Evolutionary conservation across 2,888 invertebrate genomes (phyloP).

Genomic region (Laspeyria flexula): DNA sequence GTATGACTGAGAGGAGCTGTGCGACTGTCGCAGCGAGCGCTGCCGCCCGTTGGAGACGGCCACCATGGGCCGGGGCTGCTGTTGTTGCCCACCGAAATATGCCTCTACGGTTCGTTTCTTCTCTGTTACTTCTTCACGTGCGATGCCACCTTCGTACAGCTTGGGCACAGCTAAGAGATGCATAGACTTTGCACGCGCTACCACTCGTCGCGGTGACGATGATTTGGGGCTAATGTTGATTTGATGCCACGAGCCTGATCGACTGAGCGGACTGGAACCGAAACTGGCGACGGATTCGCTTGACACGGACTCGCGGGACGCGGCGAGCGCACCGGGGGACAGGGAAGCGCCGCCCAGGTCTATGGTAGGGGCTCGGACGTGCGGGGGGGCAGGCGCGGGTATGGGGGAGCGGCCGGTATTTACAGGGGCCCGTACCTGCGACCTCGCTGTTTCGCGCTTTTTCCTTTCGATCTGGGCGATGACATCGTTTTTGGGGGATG

Average conservation of each 20-base stretch:
- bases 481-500: conserved; percentile 65
- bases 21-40: conserved; percentile 71
- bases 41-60: conserved; percentile 9
- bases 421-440: conserved; percentile 69
- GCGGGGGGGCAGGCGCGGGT: conserved; percentile 63
- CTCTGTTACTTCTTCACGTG: conserved; percentile 88
- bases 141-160: conserved; percentile 92
- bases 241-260: conserved; percentile 94
- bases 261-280: conserved; percentile 68
- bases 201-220: conserved; percentile 73
- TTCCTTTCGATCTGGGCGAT: conserved; percentile 60
- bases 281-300: conserved; percentile 65
- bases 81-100: conserved; percentile 85
- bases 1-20: conserved; percentile 55
- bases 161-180: conserved; percentile 91
- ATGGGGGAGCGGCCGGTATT: conserved; percentile 60
- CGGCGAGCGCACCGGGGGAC: conserved; percentile 57
- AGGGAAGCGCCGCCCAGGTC: conserved; percentile 53
- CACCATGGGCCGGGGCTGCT: conserved; percentile 53
- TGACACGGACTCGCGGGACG: conserved; percentile 72
- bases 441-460: conserved; percentile 56
- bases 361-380: conserved; percentile 49
- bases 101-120: conserved; percentile 91
- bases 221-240: conserved; percentile 79
- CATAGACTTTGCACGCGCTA: conserved; percentile 89